Base-by-base conservation (phyloP, 2,888 invertebrate genomes). In the Acanthosepion lycidas region DNA sequence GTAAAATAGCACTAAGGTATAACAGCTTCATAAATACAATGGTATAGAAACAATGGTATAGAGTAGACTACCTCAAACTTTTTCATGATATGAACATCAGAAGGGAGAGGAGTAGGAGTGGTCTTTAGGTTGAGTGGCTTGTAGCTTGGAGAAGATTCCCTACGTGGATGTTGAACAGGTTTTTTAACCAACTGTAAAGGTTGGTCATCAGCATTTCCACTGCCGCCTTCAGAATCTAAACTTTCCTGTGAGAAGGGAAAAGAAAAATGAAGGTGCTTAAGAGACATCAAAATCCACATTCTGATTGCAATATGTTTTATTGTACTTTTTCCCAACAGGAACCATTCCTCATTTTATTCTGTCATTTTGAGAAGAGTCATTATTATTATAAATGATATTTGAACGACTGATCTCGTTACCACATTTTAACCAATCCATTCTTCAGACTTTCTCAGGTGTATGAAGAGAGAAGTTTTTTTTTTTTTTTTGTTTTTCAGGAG, bases 171-270 rank as follows among this genome's bases (percentile, higher is more conserved):
- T 42, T 93, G 93, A 49, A 51, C 93, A n/a, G 93, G 51, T 51
- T 93, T 93, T 49, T 93, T 93, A 49, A 93, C 93, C 93, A 93
- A 93, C 28, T 49, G 93, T 51, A 93, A 93, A 53, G 93, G 93
- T 49, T 93, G 49, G 18, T 93, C 93, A 9, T 93, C 93, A 26
- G 93, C 49, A 93, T 93, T 93, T 26, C 18, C 78, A 78, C 78
- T 33, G 78, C n/a, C 78, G n/a, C 78, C 15, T 78, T 78, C 78
- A n/a, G 78, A 78, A 78, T 78, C 78, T n/a, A 78, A 78, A 78
- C 12, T 78, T 78, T 78, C 78, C 78, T 78, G 78, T 3, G n/a
- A 15, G 15, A n/a, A 78, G n/a, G 42, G n/a, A 33, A n/a, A 78
- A 78, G 9, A 78, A 15, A 78, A n/a, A 78, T 15, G 28, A 64